phyloP scores from a whole-genome alignment of 2,113 vertebrate genomes.

The Cepphus grylle region DNA sequence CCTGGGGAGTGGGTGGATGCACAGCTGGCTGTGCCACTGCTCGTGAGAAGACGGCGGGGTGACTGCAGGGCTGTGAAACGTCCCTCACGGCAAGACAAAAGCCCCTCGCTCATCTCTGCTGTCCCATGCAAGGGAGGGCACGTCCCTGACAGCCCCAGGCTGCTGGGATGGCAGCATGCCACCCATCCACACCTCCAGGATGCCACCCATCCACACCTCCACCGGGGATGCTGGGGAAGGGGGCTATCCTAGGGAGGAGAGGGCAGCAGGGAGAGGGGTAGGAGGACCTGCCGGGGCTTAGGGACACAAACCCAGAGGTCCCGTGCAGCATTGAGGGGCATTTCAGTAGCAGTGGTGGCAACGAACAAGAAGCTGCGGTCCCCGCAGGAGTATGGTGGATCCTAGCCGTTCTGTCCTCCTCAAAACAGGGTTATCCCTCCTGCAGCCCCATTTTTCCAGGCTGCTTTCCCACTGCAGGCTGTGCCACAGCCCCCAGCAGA shows the following conservation, averaged over 20 bases:
- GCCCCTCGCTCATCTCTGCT: not conserved
- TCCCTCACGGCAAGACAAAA: not conserved
- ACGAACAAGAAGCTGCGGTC: not conserved
- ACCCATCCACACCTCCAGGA: too few species aligned
- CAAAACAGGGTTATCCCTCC: not conserved
- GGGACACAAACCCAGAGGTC: not conserved
- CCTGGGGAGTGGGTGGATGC: not conserved
- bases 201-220: not conserved
- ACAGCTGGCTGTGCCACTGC: not conserved
- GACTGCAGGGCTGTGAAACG: not conserved
- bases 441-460: not conserved
- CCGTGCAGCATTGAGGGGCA: not conserved
- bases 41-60: not conserved
- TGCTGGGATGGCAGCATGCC: not conserved
- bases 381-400: rapidly evolving
- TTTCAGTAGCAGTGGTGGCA: not conserved
- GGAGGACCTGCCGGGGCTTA: not conserved
- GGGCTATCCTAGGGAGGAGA: not conserved
- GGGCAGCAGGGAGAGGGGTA: not conserved
- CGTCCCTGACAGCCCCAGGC: not conserved
- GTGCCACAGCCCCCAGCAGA: not conserved
- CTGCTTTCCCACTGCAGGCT: not conserved
- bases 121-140: rapidly evolving
- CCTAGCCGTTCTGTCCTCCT: not conserved
- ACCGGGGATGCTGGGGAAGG: rapidly evolving